These are phyloP conservation scores for Sardina pilchardus DNA, from an alignment of 2,113 vertebrate species.

Conservation along the genomic window DNA sequence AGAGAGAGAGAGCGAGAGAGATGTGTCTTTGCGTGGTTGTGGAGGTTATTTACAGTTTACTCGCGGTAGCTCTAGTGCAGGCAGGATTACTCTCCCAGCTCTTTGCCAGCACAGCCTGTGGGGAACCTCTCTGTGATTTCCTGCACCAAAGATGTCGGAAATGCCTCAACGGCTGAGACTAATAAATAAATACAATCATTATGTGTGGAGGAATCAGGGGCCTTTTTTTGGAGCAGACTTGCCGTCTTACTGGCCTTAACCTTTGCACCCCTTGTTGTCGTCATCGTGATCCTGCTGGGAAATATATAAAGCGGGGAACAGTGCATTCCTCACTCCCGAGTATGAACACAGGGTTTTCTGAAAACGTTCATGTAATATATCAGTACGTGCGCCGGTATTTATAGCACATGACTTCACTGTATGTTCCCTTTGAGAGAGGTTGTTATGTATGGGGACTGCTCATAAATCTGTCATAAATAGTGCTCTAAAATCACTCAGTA, in stretches of 20 bases:
- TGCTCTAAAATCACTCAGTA: neutral
- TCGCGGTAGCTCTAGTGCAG: neutral
- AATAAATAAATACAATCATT: conserved; percentile 27
- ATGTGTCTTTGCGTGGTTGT: neutral
- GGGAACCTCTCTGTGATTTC: conserved; percentile 28
- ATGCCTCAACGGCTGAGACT: conserved; percentile 13
- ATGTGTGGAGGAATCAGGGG: neutral
- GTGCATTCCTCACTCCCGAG: neutral
- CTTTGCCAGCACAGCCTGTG: conserved; percentile 24
- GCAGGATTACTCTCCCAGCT: neutral
- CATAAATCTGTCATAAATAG: neutral
- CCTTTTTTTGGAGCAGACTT: neutral
- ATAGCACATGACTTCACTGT: neutral
- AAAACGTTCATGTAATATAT: neutral
- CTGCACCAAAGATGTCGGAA: conserved; percentile 13
- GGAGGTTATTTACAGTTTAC: conserved; percentile 14
- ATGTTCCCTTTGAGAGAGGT: neutral
- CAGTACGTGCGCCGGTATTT: neutral
- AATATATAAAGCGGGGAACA: neutral
- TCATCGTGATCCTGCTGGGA: conserved; percentile 14
- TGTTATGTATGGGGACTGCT: neutral
- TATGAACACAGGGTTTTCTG: neutral
- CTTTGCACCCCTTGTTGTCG: conserved; percentile 14
- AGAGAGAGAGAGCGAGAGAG: neutral
- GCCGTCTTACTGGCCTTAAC: conserved; percentile 7